Base-by-base conservation (phyloP, 2,888 invertebrate species). In the Anticlea derivata region DNA sequence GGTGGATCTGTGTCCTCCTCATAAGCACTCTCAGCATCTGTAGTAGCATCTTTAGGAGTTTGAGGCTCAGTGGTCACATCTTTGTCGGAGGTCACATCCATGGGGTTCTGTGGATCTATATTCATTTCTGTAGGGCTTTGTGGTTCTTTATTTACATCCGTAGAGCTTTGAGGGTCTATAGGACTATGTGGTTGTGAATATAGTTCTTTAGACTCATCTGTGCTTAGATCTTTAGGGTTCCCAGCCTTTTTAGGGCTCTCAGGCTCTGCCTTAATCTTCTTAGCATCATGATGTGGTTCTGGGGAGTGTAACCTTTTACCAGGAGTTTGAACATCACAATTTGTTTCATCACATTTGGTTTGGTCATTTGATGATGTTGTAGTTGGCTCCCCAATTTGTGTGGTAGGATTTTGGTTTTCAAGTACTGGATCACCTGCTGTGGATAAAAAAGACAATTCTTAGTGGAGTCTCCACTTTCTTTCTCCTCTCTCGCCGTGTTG, bases 261-360 rank as follows among this genome's bases (percentile, higher is more conserved):
- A 8, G 38, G 24, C 30, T 75, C 71, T 23, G 51, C 67, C 61
- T 80, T 83, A 0, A 75, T 58, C 53, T 68, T 83, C 52, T 85
- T 85, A 2, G 63, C 46, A 44, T 63, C 65, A 40, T 40, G 50
- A 52, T 35, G 54, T 7, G 48, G 56, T 8, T 61, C 60, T 24
- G 50, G 53, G 45, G 70, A 68, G 24, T 68, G 72, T 39, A 59
- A 24, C 24, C 83, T 72, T 60, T 84, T 83, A 5, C 34, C 33
- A 35, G 70, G 50, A 30, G 44, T 50, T 51, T 50, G 40, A 44
- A 35, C 43, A 38, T 40, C 29, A 23, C 23, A 10, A 10, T 11
- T 7, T 12, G 29, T 29, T 12, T 33, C 8, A 7, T 48, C 37
- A 33, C 13, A 8, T 17, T 24, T 20, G 12, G 12, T 10, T 23